These are phyloP conservation scores for Punctoribates punctum DNA, from an alignment of 2,888 invertebrate genomes.

Conservation along the genomic window DNA sequence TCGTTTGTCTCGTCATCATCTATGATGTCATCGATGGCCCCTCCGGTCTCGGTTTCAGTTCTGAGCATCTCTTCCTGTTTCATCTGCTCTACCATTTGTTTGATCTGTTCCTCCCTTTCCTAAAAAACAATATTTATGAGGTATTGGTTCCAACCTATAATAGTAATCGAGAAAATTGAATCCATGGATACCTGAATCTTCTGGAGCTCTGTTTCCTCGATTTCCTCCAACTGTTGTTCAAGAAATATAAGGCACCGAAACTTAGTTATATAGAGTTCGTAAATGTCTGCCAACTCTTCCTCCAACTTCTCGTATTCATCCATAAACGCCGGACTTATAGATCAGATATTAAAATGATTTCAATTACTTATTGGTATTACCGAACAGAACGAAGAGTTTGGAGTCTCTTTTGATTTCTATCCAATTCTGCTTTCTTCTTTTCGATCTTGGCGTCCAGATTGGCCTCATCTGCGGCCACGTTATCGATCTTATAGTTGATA, in stretches of 20 bases:
- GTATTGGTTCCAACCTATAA: no score
- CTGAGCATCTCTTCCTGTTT: constrained; percentile 57
- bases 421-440: constrained; percentile 79
- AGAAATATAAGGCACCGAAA: constrained; percentile 83
- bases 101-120: constrained; percentile 59
- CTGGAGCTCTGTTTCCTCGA: constrained; percentile 72
- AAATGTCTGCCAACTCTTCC: constrained; percentile 73
- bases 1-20: constrained; percentile 50
- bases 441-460: constrained; percentile 88
- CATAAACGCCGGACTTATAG: constrained; percentile 80
- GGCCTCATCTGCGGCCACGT: constrained; percentile 79
- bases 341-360: neutral
- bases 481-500: constrained; percentile 67
- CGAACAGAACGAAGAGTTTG: constrained; percentile 91
- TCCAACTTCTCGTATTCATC: constrained; percentile 90
- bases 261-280: constrained; percentile 80
- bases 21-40: constrained; percentile 10
- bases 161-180: neutral
- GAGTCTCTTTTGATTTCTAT: constrained; percentile 85
- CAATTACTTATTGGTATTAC: constrained; percentile 53
- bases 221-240: constrained; percentile 77
- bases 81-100: constrained; percentile 60
- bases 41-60: constrained; percentile 32
- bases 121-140: constrained; percentile 48
- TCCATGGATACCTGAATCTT: constrained; percentile 64